phyloP scores from a whole-genome alignment of 2,888 invertebrate genomes.

The Perizoma affinitatum region DNA sequence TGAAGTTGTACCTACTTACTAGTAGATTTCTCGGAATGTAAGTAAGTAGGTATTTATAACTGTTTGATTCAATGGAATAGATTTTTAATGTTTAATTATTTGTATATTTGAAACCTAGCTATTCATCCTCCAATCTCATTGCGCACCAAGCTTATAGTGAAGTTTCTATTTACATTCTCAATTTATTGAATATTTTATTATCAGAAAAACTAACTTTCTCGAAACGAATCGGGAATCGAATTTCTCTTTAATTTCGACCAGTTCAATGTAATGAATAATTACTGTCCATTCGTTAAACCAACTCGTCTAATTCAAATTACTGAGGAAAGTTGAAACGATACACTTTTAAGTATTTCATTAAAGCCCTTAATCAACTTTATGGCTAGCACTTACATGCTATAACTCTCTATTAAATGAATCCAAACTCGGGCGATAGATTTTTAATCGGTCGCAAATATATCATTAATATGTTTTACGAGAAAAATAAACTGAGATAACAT shows the following conservation, averaged over 20 bases:
- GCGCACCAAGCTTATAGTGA: not conserved
- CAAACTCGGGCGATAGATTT: slow-evolving; percentile 50
- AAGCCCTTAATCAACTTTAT: slow-evolving; percentile 71
- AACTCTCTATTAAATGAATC: slow-evolving; percentile 57
- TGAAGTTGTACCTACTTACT: no score
- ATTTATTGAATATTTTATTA: slow-evolving; percentile 22
- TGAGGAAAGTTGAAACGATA: slow-evolving; percentile 66
- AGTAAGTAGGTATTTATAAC: no score
- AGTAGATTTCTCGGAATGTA: no score
- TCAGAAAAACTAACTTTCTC: slow-evolving; percentile 25
- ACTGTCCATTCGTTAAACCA: slow-evolving; percentile 52
- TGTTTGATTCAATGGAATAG: no score
- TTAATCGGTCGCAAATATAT: slow-evolving; percentile 61
- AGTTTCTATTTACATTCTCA: slow-evolving; percentile 4
- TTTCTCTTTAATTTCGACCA: slow-evolving; percentile 32
- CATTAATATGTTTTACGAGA: slow-evolving; percentile 46
- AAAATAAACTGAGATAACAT: slow-evolving; percentile 33
- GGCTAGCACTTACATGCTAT: slow-evolving; percentile 47
- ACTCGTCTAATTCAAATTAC: slow-evolving; percentile 49
- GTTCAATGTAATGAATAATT: slow-evolving; percentile 45
- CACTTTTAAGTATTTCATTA: slow-evolving; percentile 58
- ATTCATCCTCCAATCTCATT: not conserved
- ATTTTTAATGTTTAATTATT: no score
- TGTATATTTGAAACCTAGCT: no score
- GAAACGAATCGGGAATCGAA: slow-evolving; percentile 31